phyloP scores from a whole-genome alignment of 2,888 invertebrate genomes.

The Eupsilia transversa region DNA sequence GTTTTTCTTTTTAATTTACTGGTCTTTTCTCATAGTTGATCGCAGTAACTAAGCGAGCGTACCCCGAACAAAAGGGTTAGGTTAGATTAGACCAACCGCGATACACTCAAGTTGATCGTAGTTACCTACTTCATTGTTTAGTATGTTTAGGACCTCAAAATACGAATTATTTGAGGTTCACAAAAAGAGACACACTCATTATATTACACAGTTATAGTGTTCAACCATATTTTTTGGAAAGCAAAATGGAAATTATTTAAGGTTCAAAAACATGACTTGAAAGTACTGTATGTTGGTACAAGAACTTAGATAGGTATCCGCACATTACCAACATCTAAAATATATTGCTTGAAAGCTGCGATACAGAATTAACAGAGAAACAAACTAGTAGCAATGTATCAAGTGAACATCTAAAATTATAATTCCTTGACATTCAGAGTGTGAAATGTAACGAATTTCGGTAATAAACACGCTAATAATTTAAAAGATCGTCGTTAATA shows the following conservation, averaged over 20 bases:
- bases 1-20: not conserved
- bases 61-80: not conserved
- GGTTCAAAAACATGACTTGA: too few species aligned
- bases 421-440: constrained; percentile 45
- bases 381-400: not conserved
- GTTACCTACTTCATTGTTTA: not conserved
- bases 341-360: not conserved
- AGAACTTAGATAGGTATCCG: not conserved
- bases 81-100: not conserved
- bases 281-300: not conserved
- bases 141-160: not conserved
- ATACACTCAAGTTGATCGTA: not conserved
- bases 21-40: not conserved
- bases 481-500: constrained; percentile 32
- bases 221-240: too few species aligned
- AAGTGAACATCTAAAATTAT: constrained; percentile 38
- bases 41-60: not conserved
- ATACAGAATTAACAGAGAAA: constrained; percentile 15
- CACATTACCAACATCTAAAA: not conserved
- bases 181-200: too few species aligned
- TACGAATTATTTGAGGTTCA: not conserved
- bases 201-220: too few species aligned
- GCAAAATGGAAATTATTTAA: too few species aligned
- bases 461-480: constrained; percentile 42
- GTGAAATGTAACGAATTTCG: constrained; percentile 32